Base-by-base conservation (phyloP, 1,140 invertebrate species). In the Cotesia vestalis region DNA sequence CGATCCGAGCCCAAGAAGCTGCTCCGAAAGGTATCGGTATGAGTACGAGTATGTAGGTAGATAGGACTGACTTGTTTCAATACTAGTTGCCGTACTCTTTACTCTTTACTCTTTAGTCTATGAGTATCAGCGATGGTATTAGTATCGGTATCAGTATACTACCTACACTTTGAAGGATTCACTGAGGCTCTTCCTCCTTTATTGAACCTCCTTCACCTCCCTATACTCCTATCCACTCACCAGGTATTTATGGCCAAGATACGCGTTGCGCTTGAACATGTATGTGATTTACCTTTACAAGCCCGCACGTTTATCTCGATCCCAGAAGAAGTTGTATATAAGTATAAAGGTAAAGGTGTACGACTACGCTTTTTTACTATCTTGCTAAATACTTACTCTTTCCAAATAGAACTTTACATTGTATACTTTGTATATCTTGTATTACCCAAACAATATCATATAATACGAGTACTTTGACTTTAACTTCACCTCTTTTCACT, bases 201-300 rank as follows among this genome's bases (percentile, higher is more conserved):
- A 46, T 59, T 17, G 14, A 59, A 27, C 57, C 57, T 59, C 57
- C 57, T 27, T 27, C 57, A 20, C 57, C 17, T 59, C 57, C 61
- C 14, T 35, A 12, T 63, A 12, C 35, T 40, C 51, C 62, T 36
- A 51, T 51, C 27, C 9, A 17, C 11, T 27, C 59, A 61, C 59
- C 53, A 20, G 60, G 35, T 64, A 71, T 71, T 71, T 71, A 71
- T 71, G 69, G 60, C 46, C 51, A 34, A 34, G 60, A 71, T 71
- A 71, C 61, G 69, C 60, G 36, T 27, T 64, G 61, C 63, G 69
- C 69, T 64, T 62, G 62, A 71, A 57, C 69, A 71, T 60, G 60
- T 70, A 63, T 71, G 69, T 71, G 69, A 71, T 71, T 71, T 64
- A 71, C 69, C 69, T 71, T 62, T 66, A 71, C 69, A 71, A 12